Evolutionary conservation across 2,888 invertebrate species (phyloP), one percentile per base, ranked within the genome.

Genomic region (Atrina japonica): DNA sequence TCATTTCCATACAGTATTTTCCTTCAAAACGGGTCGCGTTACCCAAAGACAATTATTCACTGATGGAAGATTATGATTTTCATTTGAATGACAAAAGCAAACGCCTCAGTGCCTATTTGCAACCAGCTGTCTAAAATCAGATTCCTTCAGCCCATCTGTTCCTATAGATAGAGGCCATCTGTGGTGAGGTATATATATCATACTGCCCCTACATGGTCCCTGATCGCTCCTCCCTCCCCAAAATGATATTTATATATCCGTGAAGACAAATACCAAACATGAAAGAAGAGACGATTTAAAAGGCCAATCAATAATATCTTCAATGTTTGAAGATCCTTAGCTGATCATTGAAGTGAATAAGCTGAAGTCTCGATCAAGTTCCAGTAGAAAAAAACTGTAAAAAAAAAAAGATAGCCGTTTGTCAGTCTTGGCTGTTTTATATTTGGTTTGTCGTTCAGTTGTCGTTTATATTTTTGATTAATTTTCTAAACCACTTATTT

Each of bases 1-100:
- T 66, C 56, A 66, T 58, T 49, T 56, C 55, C 53, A 53, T 41
- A 43, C 65, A 29, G 53, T 53, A 25, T 21, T 65, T 45, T 40
- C 65, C 45, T 25, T 65, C 63, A 52, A 16, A 25, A n/a, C 55
- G 53, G 55, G 49, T 64, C 70, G 56, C 47, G 59, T 76, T 76
- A 69, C 73, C 65, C 55, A 29, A 49, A 68, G 60, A 73, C 78
- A 76, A 76, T 78, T 74, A 73, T 67, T 63, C 59, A 55, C 45
- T 66, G 73, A 76, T 78, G 58, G 69, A 63, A 69, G 75, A 78
- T 77, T 75, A 77, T 71, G 41, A 67, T 65, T 73, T 75, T 75
- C 71, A 78, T 78, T 77, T 77, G 70, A 77, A 77, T 75, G 58
- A 78, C 76, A 78, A 78, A 69, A 70, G 68, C 58, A 50, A 64